phyloP scores from a whole-genome alignment of 2,888 invertebrate genomes.

The Agrilus biguttatus region DNA sequence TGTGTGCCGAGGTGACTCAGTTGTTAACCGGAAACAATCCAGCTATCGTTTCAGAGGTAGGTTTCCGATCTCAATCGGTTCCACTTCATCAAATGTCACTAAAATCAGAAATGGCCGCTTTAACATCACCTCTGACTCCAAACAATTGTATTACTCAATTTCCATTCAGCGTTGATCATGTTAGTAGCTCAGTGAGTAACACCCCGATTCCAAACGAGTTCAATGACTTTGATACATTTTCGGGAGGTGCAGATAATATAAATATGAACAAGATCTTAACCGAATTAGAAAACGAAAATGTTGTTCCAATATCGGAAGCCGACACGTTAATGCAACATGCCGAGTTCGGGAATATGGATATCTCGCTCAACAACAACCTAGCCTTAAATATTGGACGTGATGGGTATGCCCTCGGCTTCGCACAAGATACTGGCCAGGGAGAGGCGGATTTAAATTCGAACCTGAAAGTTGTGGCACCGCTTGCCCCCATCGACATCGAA shows the following conservation, averaged over 20 bases:
- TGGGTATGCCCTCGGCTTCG: too few species aligned
- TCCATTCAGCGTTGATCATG: slow-evolving; percentile 19
- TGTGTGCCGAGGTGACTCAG: slow-evolving; percentile 46
- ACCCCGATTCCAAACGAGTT: slow-evolving; percentile 60
- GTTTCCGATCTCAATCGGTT: slow-evolving; percentile 61
- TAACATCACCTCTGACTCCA: slow-evolving; percentile 22
- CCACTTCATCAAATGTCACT: slow-evolving; percentile 47
- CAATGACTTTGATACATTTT: slow-evolving; percentile 51
- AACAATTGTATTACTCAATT: slow-evolving; percentile 11
- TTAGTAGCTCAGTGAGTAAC: slow-evolving; percentile 34
- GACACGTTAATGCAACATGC: slow-evolving; percentile 16
- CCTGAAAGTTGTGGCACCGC: slow-evolving; percentile 1
- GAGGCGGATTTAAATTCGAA: slow-evolving; percentile 3
- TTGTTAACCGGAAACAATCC: slow-evolving; percentile 43
- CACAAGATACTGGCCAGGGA: slow-evolving; percentile 7
- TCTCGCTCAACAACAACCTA: too few species aligned
- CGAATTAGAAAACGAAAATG: slow-evolving; percentile 33
- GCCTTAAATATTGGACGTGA: too few species aligned
- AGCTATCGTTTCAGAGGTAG: slow-evolving; percentile 13
- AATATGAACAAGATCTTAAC: slow-evolving; percentile 52
- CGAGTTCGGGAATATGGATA: too few species aligned
- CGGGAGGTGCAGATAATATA: slow-evolving; percentile 41
- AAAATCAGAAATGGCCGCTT: slow-evolving; percentile 10
- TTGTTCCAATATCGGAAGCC: slow-evolving; percentile 11
- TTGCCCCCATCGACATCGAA: slow-evolving; percentile 16